Conservation (phyloP, 2,888 invertebrate genomes). For the Malthinus seriepunctatus region DNA sequence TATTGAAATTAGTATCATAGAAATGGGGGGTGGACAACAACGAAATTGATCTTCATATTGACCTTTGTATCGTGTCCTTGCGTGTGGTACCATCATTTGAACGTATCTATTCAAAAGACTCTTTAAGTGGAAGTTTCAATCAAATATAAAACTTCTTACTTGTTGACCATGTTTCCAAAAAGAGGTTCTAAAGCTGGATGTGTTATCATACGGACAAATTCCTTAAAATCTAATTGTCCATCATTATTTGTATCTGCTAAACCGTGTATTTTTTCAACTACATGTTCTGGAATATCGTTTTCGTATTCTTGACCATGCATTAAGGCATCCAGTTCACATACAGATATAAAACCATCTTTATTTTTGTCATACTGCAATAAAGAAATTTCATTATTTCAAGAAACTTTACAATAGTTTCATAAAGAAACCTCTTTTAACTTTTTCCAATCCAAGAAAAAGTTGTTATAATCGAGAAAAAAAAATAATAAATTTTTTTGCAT, state of each 20-base stretch:
- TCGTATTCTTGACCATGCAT: background rate
- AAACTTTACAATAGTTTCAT: too few relatives aligned
- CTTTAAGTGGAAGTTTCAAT: too few relatives aligned
- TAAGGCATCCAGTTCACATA: background rate
- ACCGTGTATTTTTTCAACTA: background rate
- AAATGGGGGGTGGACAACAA: conserved; percentile 89
- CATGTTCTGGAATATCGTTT: conserved; percentile 5
- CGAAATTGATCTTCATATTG: conserved; percentile 70
- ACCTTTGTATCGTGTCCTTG: background rate
- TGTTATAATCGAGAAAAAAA: too few relatives aligned
- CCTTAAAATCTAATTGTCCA: conserved; percentile 1
- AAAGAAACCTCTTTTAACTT: too few relatives aligned
- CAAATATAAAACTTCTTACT: background rate
- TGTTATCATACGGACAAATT: background rate
- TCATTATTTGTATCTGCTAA: background rate
- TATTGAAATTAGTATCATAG: conserved; percentile 88
- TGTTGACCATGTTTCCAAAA: background rate
- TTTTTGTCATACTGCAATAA: conserved; percentile 6
- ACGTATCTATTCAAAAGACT: background rate
- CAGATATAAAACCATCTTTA: background rate
- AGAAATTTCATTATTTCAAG: too few relatives aligned
- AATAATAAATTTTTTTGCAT: too few relatives aligned
- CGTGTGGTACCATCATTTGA: background rate
- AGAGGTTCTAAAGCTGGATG: background rate
- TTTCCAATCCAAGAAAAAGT: too few relatives aligned